Base-by-base conservation (phyloP, 2,888 invertebrate species). In the Caradrina kadenii region DNA sequence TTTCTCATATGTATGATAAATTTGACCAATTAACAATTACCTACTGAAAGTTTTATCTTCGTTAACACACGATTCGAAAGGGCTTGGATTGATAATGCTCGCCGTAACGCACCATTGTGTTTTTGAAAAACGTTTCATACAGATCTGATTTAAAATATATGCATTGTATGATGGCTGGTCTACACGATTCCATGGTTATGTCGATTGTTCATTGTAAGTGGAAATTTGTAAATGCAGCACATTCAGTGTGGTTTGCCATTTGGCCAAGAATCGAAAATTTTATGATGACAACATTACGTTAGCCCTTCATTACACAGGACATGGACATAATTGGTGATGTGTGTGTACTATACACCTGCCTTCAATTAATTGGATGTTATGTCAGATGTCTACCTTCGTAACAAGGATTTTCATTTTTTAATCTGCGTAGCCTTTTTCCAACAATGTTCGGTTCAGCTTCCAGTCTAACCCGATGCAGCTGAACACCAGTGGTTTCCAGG, bases 191-290 rank as follows among this genome's bases (percentile, higher is more conserved):
- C 39, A 56, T 52, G 22, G 55, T 54, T 56, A 62, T 53, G 26
- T 54, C 45, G 19, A 73, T 63, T 66, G 73, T 77, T 64, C 50
- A 76, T 64, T 69, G 64, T 73, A n/a, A 52, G 45, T 54, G 49
- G 31, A 59, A 55, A 48, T 61, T 63, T 63, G 52, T 66, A 60
- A 76, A 65, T 68, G 62, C 19, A 59, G 13, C 1, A 22, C 26
- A 48, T 39, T 52, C 45, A n/a, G 45, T 17, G 0, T 22, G 49
- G 21, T 15, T 73, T 26, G 2, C 5, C 17, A 65, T 48, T 22
- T 7, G 61, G 7, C 10, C 1, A n/a, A 7, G 15, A 7, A 60
- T 22, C 13, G 13, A 8, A 5, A 13, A 39, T 39, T 11, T 39
- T 39, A 39, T 39, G 39, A 39, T 39, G 39, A 39, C 45, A 45